Conservation (phyloP, 1,140 invertebrate species). For the Aphidius ervi region DNA sequence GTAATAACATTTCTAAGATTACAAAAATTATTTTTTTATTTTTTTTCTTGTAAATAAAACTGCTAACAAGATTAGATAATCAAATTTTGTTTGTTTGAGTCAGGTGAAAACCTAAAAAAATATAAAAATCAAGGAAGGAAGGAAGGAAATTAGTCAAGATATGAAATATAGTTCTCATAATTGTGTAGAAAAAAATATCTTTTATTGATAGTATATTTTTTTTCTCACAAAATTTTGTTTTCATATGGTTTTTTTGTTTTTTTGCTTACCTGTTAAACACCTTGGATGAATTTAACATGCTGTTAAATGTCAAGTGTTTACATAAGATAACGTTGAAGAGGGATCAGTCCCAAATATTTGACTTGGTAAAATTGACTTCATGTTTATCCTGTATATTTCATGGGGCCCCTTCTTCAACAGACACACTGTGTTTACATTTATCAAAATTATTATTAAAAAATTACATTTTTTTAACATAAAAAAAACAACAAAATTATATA, state of each 20-base stretch:
- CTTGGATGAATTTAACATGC: slow-evolving; percentile 40
- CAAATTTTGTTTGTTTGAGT: background rate
- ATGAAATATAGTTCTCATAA: background rate
- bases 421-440: too few species aligned
- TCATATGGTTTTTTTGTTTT: background rate
- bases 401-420: background rate
- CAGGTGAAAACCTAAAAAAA: slow-evolving; percentile 9
- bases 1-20: background rate
- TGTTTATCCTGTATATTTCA: slow-evolving; percentile 37
- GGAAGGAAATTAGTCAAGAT: background rate
- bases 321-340: slow-evolving; percentile 36
- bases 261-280: background rate
- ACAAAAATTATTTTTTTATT: background rate
- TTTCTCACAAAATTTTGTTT: slow-evolving; percentile 2
- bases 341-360: slow-evolving; percentile 48
- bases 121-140: slow-evolving; percentile 16
- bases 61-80: slow-evolving; percentile 14
- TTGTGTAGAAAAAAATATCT: slow-evolving; percentile 25
- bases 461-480: too few species aligned
- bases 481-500: too few species aligned
- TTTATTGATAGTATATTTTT: slow-evolving; percentile 35
- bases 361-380: slow-evolving; percentile 40
- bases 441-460: too few species aligned
- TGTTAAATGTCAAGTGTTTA: slow-evolving; percentile 28
- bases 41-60: background rate